Conservation (phyloP, 2,888 invertebrate genomes). For the Dryobotodes eremita region DNA sequence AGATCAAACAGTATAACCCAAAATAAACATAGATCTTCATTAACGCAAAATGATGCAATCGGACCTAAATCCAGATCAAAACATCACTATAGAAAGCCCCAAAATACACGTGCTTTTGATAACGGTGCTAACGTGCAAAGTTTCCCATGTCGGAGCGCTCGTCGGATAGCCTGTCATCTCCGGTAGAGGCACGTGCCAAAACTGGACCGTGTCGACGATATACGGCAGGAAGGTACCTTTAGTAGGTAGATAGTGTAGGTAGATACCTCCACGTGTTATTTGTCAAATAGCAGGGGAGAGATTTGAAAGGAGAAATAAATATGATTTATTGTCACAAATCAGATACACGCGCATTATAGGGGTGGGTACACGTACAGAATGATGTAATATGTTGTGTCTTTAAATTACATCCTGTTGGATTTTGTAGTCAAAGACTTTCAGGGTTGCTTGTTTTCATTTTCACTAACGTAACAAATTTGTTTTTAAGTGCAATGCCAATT, state of each 20-base stretch:
- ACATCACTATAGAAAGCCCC: background rate
- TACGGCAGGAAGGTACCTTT: constrained; percentile 17
- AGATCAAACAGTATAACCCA: background rate
- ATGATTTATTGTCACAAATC: constrained; percentile 5
- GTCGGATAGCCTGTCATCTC: constrained; percentile 56
- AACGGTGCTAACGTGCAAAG: constrained; percentile 30
- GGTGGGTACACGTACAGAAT: background rate
- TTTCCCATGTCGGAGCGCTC: constrained; percentile 13
- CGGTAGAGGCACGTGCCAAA: constrained; percentile 45
- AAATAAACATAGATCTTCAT: background rate
- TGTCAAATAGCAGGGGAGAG: constrained; percentile 22
- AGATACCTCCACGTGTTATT: background rate
- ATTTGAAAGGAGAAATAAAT: background rate
- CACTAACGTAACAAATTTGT: background rate
- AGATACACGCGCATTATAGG: background rate
- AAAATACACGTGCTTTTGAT: constrained; percentile 38
- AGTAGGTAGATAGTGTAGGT: background rate
- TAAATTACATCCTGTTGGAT: background rate
- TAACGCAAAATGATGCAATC: background rate
- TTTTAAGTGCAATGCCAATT: background rate
- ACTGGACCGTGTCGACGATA: constrained; percentile 31
- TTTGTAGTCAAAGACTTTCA: background rate
- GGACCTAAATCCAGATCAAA: constrained; percentile 28
- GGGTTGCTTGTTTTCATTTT: background rate
- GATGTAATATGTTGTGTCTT: background rate